A percentile compares a stretch with the other conserved stretches of the same genome.
Conservation (phyloP, 2,113 vertebrate species). For the Verasper variegatus region DNA sequence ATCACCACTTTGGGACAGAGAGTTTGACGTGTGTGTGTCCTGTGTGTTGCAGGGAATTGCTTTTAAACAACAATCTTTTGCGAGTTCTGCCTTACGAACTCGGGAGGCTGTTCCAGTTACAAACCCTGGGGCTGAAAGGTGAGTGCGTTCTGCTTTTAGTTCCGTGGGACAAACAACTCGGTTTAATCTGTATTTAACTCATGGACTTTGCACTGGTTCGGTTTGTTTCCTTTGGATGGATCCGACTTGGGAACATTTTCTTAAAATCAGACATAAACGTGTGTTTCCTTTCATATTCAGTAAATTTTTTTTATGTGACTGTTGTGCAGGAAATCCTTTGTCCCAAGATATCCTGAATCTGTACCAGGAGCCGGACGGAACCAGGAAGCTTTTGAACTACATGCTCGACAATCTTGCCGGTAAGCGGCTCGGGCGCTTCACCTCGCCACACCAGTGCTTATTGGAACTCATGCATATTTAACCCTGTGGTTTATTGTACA, state of each 20-base stretch:
- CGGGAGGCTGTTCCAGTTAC: conserved; percentile 97
- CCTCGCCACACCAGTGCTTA: not conserved
- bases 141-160: conserved; percentile 27
- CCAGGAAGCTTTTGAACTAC: conserved; percentile 98
- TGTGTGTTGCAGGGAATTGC: conserved; percentile 92
- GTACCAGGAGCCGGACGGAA: conserved; percentile 98
- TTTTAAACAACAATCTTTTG: conserved; percentile 99
- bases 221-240: too few relatives aligned
- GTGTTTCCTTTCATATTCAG: not conserved
- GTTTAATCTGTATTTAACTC: too few relatives aligned
- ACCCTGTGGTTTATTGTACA: not conserved
- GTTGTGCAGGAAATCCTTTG: conserved; percentile 94
- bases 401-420: conserved; percentile 99
- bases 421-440: conserved; percentile 7
- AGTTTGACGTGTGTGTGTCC: not conserved
- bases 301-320: not conserved
- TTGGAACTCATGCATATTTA: conserved; percentile 25
- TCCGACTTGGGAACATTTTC: too few relatives aligned
- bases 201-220: too few relatives aligned
- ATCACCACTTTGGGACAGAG: too few relatives aligned
- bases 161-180: not conserved
- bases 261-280: too few relatives aligned
- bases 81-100: conserved; percentile 99
- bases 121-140: conserved; percentile 99
- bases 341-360: conserved; percentile 98